Base-by-base conservation (phyloP, 2,888 invertebrate species). In the Phortica magna region DNA sequence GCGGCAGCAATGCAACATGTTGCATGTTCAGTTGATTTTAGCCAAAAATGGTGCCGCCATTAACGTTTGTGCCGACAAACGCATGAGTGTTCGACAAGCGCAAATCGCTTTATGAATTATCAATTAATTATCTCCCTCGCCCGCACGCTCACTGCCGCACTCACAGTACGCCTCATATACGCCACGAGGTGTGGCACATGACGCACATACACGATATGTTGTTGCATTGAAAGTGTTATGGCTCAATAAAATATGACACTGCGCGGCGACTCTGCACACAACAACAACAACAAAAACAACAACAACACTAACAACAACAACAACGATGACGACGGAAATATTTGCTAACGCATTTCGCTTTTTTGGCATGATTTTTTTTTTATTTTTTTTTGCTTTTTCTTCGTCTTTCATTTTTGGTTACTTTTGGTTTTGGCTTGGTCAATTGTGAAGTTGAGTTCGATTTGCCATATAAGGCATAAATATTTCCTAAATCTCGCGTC, bases 401-500 rank as follows among this genome's bases (percentile, higher is more conserved):
- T 55, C 14, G 9, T 48, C 14, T 48, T 48, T 48, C 9, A 48
- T 12, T 39, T 10, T 59, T 59, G 31, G 61, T 61, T 65, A 41
- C 4, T 19, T n/a, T n/a, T n/a, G n/a, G n/a, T n/a, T n/a, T n/a
- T 4, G 10, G 48, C 17, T 70, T 68, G 68, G 19, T 42, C 43
- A 68, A 42, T 64, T 59, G 19, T 41, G 53, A 64, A 48, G 48
- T 48, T 48, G 10, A 48, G 43, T 22, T 31, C 73, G 22, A 84
- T 86, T 82, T 39, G 39, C 86, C 89, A 88, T 88, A 86, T 86
- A 86, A 82, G 89, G 86, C 81, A 79, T 88, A 86, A 88, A 83
- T 86, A 88, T 86, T 86, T 88, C 85, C 83, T 82, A 88, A 88
- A 86, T 86, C 85, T 87, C 88, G 88, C 88, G 83, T 82, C 73